These are phyloP conservation scores for Vireo griseus DNA, from an alignment of 2,797 vertebrate species.

Conservation along the genomic window DNA sequence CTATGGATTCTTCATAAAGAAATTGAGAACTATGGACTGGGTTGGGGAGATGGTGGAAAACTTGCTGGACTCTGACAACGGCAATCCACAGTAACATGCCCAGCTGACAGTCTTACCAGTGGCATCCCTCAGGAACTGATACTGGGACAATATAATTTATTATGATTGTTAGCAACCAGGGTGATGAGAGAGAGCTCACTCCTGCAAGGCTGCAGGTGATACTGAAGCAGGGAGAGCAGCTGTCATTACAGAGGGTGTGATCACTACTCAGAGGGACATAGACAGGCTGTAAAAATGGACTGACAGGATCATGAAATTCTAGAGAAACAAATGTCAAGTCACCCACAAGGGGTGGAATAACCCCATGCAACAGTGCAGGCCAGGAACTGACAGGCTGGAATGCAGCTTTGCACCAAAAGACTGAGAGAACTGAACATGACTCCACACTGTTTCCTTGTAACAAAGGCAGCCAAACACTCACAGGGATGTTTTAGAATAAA, in stretches of 20 bases:
- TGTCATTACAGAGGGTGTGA: neutral
- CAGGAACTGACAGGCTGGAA: neutral
- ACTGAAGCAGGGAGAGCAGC: neutral
- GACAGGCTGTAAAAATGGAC: neutral
- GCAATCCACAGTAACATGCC: neutral
- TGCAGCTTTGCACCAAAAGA: neutral
- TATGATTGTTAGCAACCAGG: neutral
- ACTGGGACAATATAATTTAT: neutral
- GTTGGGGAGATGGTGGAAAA: neutral
- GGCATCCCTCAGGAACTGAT: neutral
- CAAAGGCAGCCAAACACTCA: neutral
- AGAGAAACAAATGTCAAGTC: neutral
- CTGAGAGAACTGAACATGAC: neutral
- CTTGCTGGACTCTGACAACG: neutral
- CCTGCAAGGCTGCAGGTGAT: neutral
- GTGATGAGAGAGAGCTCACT: neutral
- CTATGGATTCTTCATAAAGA: neutral
- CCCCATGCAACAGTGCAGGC: neutral
- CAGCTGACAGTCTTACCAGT: neutral
- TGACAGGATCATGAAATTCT: neutral
- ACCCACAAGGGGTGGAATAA: rapidly evolving
- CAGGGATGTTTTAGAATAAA: neutral
- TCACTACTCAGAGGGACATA: neutral
- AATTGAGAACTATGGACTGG: neutral
- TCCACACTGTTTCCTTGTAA: neutral